Evolutionary conservation across 2,113 vertebrate species (phyloP).

Genomic region (Oncorhynchus nerka): DNA sequence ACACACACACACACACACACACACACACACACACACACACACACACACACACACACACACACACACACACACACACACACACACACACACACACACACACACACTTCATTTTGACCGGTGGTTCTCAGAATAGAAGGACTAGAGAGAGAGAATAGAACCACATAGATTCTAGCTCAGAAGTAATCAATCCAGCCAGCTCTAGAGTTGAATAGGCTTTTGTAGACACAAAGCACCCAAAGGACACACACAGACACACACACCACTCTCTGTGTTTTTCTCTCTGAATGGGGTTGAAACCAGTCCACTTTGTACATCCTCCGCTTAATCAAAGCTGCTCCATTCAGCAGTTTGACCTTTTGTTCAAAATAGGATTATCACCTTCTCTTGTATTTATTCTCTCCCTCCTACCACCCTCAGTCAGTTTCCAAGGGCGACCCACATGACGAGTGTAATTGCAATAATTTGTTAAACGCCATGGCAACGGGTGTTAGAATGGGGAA

Average conservation of each 20-base stretch:
- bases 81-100: too few relatives aligned
- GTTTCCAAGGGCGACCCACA: constrained; percentile 99
- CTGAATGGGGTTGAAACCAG: constrained; percentile 64
- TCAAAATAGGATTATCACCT: constrained; percentile 99
- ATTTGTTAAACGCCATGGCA: constrained; percentile 99
- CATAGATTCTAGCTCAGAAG: constrained; percentile 68
- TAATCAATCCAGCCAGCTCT: constrained; percentile 90
- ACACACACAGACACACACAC: neutral
- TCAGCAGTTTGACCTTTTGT: constrained; percentile 99
- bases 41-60: neutral
- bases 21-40: too few relatives aligned
- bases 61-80: neutral
- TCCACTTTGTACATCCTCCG: constrained; percentile 99
- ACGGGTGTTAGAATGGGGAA: constrained; percentile 98
- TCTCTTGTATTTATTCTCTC: constrained; percentile 70
- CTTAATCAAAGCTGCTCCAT: constrained; percentile 99
- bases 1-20: neutral
- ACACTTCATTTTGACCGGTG: too few relatives aligned
- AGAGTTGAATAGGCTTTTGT: constrained; percentile 80
- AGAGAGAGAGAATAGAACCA: constrained; percentile 74
- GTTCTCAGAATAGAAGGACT: too few relatives aligned
- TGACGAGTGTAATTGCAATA: constrained; percentile 99
- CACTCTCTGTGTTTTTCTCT: constrained; percentile 20
- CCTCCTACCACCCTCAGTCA: constrained; percentile 75
- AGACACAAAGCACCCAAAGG: neutral